Evolutionary conservation across 2,797 vertebrate species (phyloP).

Genomic region (Acrossocheilus fasciatus): DNA sequence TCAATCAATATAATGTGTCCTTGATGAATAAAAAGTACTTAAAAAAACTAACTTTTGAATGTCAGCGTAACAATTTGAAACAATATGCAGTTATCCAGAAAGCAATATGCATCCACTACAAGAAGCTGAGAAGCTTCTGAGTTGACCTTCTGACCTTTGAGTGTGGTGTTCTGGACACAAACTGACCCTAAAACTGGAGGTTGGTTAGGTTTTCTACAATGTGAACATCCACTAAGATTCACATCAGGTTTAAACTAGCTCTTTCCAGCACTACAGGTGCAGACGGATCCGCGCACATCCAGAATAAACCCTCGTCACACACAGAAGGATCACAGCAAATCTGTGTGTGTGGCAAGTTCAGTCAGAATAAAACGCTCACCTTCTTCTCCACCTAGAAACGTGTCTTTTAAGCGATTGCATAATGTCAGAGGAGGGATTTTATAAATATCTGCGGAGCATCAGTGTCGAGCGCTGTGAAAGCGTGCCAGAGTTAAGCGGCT

Average conservation of each 20-base stretch:
- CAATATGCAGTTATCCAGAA: background rate
- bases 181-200: background rate
- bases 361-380: constrained; percentile 45
- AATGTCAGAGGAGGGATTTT: constrained; percentile 51
- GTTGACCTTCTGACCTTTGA: background rate
- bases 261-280: background rate
- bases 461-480: constrained; percentile 56
- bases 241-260: background rate
- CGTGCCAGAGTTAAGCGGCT: constrained; percentile 59
- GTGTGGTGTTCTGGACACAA: background rate
- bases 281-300: background rate
- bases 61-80: background rate
- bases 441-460: constrained; percentile 51
- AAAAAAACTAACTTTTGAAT: background rate
- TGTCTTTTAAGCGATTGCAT: constrained; percentile 55
- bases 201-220: background rate
- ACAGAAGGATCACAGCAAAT: background rate
- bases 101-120: background rate
- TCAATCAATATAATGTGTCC: background rate
- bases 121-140: background rate
- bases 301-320: constrained; percentile 7
- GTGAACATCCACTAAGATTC: background rate
- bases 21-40: background rate
- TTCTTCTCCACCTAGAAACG: constrained; percentile 53
- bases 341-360: constrained; percentile 20